phyloP scores from a whole-genome alignment of 2,113 vertebrate species.

The Rhegmatorhina hoffmannsi region DNA sequence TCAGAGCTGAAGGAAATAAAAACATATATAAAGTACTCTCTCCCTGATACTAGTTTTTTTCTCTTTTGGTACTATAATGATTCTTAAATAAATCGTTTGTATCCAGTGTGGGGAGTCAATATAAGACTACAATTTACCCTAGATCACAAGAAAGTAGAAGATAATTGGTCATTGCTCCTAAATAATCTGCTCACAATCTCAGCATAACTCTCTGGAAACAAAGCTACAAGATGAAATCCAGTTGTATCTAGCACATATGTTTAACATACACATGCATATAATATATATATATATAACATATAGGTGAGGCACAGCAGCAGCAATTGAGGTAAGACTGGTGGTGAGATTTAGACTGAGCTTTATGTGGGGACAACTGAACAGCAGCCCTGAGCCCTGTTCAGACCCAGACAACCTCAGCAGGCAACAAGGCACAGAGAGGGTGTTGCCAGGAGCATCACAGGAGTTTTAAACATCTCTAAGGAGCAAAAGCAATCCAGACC shows the following conservation, averaged over 20 bases:
- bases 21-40: background rate
- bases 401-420: background rate
- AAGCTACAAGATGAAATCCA: background rate
- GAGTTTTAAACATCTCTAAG: background rate
- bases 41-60: background rate
- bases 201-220: background rate
- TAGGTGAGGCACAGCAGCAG: background rate
- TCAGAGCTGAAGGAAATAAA: background rate
- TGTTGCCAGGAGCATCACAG: background rate
- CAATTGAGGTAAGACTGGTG: background rate
- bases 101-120: accelerated
- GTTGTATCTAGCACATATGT: background rate
- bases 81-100: background rate
- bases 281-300: background rate
- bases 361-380: background rate
- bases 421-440: background rate
- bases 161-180: background rate
- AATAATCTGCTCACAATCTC: background rate
- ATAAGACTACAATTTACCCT: background rate
- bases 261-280: background rate
- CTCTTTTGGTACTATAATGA: background rate
- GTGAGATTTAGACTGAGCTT: background rate
- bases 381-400: background rate
- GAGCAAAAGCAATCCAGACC: background rate
- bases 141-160: background rate